phyloP scores from a whole-genome alignment of 2,888 invertebrate species.

The Heteropelma amictum region DNA sequence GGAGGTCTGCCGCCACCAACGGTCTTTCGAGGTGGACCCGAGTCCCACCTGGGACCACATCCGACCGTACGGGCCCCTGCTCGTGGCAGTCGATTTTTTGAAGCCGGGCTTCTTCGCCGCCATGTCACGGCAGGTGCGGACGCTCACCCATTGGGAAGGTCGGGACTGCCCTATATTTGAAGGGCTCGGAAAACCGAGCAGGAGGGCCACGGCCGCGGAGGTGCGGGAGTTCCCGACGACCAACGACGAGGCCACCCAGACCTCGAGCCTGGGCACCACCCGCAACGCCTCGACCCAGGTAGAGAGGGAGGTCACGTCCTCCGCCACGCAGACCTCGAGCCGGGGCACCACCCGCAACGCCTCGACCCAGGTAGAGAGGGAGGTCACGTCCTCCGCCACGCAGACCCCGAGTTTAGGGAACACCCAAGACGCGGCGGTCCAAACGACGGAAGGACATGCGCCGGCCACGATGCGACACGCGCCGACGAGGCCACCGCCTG shows the following conservation, averaged over 20 bases:
- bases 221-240: background rate
- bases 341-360: background rate
- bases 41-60: background rate
- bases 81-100: background rate
- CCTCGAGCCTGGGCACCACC: background rate
- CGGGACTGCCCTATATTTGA: background rate
- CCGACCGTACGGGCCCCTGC: background rate
- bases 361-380: too few relatives aligned
- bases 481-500: too few relatives aligned
- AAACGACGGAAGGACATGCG: too few relatives aligned
- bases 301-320: background rate
- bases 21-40: background rate
- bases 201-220: background rate
- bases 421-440: background rate
- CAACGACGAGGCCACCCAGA: background rate
- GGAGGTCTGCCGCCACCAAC: too few relatives aligned
- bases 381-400: background rate
- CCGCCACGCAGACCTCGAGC: background rate
- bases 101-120: background rate
- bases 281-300: too few relatives aligned
- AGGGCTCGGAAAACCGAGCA: background rate
- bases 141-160: background rate
- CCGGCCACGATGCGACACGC: too few relatives aligned
- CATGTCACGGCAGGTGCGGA: background rate
- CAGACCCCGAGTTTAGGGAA: background rate